phyloP scores from a whole-genome alignment of 1,140 invertebrate genomes.

The Grapholita molesta region DNA sequence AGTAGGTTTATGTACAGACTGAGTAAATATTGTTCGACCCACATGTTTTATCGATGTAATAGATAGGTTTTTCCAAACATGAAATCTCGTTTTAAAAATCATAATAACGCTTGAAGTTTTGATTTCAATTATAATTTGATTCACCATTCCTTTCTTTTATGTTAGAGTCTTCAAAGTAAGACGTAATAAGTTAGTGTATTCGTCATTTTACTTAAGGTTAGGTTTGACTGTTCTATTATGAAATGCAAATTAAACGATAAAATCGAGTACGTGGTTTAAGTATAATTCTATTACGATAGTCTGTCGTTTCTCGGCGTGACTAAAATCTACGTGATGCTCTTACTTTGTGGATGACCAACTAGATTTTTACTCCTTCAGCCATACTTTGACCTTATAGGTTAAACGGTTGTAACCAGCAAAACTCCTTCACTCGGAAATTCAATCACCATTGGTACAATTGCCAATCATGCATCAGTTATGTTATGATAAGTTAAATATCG shows the following conservation, averaged over 20 bases:
- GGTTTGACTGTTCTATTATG: neutral
- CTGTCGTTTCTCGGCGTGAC: neutral
- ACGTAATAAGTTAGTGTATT: neutral
- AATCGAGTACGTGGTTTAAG: neutral
- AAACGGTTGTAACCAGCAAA: neutral
- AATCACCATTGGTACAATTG: too few species aligned
- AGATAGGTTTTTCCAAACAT: neutral
- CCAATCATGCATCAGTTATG: too few species aligned
- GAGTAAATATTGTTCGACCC: conserved; percentile 15
- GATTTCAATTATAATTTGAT: neutral
- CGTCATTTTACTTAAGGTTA: neutral
- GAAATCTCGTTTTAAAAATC: neutral
- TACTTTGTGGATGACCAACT: neutral
- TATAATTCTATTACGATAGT: neutral
- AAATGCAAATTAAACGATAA: neutral
- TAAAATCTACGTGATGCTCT: too few species aligned
- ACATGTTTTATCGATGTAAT: neutral
- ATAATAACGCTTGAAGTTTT: neutral
- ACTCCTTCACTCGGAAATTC: too few species aligned
- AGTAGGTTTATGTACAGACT: conserved; percentile 26
- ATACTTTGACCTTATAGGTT: neutral
- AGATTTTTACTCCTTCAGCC: neutral
- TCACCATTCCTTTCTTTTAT: neutral
- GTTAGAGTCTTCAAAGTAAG: neutral
- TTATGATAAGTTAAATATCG: too few species aligned